phyloP scores from a whole-genome alignment of 1,140 invertebrate species.

The Pogonomyrmex californicus region DNA sequence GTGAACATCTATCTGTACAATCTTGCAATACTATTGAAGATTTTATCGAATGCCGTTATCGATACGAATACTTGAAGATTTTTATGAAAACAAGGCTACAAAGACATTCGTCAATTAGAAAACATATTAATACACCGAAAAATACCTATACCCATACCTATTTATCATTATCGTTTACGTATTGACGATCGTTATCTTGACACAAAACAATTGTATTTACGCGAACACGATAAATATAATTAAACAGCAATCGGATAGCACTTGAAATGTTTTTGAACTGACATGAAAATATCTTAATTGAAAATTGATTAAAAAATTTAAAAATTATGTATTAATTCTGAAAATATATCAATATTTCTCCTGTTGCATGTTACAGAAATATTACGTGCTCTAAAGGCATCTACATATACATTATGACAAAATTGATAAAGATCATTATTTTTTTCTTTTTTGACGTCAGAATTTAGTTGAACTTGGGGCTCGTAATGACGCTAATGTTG shows the following conservation, averaged over 20 bases:
- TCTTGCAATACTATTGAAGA: neutral
- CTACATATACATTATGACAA: neutral
- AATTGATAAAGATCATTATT: neutral
- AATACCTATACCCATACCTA: too few species aligned
- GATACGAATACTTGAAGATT: slow-evolving; percentile 10
- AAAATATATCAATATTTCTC: neutral
- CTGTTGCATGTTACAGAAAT: neutral
- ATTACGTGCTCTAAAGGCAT: neutral
- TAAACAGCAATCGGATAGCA: neutral
- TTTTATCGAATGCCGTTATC: slow-evolving; percentile 37
- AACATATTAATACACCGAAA: slow-evolving; percentile 25
- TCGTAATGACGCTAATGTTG: neutral
- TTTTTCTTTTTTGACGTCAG: neutral
- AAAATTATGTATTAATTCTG: neutral
- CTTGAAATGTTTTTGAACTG: neutral
- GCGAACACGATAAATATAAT: neutral
- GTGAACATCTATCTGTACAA: neutral
- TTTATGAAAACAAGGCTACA: slow-evolving; percentile 7
- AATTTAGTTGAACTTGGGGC: slow-evolving; percentile 7
- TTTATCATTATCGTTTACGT: neutral
- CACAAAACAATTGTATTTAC: slow-evolving; percentile 1
- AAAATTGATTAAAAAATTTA: neutral
- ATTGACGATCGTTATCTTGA: slow-evolving; percentile 32
- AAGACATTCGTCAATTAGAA: slow-evolving; percentile 1
- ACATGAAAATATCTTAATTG: neutral